phyloP scores from a whole-genome alignment of 2,888 invertebrate genomes.

The Sepiola atlantica region DNA sequence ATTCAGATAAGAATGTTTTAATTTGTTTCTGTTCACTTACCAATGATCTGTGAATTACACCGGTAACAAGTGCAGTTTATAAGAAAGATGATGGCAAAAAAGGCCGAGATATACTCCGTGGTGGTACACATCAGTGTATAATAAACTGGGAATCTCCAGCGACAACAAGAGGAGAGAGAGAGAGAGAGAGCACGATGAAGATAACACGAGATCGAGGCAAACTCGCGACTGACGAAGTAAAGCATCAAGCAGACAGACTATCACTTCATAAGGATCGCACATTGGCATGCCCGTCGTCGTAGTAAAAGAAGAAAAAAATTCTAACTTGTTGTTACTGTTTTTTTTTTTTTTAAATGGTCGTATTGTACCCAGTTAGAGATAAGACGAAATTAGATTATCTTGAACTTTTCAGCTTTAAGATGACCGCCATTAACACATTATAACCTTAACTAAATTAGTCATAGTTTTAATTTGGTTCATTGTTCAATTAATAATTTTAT shows the following conservation, averaged over 20 bases:
- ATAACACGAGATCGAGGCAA: not conserved
- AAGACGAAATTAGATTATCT: too few relatives aligned
- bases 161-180: not conserved
- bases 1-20: not conserved
- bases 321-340: too few relatives aligned
- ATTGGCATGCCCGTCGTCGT: not conserved
- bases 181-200: not conserved
- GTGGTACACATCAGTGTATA: slow-evolving; percentile 20
- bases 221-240: not conserved
- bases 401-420: too few relatives aligned
- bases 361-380: too few relatives aligned
- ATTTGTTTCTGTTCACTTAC: not conserved
- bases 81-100: slow-evolving; percentile 11
- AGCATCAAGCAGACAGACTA: not conserved
- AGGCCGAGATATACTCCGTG: slow-evolving; percentile 9
- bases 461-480: too few relatives aligned
- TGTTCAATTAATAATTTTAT: too few relatives aligned
- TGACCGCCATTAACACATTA: too few relatives aligned
- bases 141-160: not conserved
- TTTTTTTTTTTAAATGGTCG: too few relatives aligned
- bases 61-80: slow-evolving; percentile 21
- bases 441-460: too few relatives aligned
- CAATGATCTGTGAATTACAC: not conserved
- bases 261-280: not conserved
- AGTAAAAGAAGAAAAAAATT: too few relatives aligned